Percentiles rank a stretch among this genome's conserved stretches.
Conservation (phyloP, 2,113 vertebrate genomes). For the Brachyhypopomus occidentalis region DNA sequence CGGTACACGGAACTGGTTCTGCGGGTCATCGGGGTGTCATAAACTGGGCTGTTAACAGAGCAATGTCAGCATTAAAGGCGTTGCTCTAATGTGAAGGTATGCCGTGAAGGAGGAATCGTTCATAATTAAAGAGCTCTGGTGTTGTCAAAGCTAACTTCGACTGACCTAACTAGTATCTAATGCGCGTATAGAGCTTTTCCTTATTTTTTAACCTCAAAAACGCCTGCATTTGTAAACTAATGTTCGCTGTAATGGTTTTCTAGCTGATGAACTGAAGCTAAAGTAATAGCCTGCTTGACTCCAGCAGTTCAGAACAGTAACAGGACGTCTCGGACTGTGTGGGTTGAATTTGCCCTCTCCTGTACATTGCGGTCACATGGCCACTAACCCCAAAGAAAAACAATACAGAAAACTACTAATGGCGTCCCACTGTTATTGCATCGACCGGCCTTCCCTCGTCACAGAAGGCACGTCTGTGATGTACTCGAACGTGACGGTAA, state of each 20-base stretch:
- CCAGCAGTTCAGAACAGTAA: slow-evolving; percentile 29
- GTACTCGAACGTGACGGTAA: background rate
- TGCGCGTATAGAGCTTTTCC: no score
- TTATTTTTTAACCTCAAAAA: background rate
- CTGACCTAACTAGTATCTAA: no score
- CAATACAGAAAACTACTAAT: background rate
- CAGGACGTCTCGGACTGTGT: slow-evolving; percentile 29
- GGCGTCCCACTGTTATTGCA: slow-evolving; percentile 4
- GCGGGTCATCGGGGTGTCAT: background rate
- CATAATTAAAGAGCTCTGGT: no score
- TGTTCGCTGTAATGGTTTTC: no score
- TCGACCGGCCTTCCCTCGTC: slow-evolving; percentile 10
- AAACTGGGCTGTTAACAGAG: background rate
- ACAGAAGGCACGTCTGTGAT: background rate
- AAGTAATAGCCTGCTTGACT: slow-evolving; percentile 13
- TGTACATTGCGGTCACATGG: slow-evolving; percentile 25
- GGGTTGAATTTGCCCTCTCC: slow-evolving; percentile 38
- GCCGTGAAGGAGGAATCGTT: no score
- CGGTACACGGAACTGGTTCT: background rate
- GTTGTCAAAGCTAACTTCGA: no score
- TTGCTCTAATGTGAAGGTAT: no score
- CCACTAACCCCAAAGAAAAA: background rate
- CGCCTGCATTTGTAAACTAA: background rate
- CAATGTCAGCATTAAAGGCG: background rate
- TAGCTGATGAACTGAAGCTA: background rate